Conservation (phyloP, 2,797 vertebrate species). For the Gypaetus barbatus region DNA sequence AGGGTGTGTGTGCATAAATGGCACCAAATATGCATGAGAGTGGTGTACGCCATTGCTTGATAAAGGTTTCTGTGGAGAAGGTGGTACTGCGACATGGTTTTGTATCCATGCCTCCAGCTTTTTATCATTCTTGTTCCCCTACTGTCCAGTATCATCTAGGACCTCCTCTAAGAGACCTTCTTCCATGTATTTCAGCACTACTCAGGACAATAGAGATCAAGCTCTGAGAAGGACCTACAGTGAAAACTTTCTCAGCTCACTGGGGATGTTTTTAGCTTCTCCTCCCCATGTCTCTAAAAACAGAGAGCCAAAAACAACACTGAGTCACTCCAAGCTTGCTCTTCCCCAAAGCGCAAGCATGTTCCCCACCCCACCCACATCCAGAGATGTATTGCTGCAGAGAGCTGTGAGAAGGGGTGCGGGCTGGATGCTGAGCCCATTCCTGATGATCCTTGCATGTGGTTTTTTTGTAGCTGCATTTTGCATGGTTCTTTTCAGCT, state of each 20-base stretch:
- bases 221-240: neutral
- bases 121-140: neutral
- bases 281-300: slow-evolving; percentile 31
- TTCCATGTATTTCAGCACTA: neutral
- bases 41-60: neutral
- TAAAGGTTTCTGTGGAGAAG: neutral
- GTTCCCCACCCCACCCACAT: slow-evolving; percentile 37
- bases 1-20: neutral
- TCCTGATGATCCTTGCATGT: neutral
- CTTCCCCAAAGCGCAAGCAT: slow-evolving; percentile 30
- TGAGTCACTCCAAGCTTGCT: slow-evolving; percentile 53
- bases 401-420: neutral
- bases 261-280: slow-evolving; percentile 46
- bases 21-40: neutral
- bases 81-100: neutral
- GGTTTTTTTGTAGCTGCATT: neutral
- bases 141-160: neutral
- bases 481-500: neutral
- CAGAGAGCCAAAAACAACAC: slow-evolving; percentile 55
- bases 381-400: neutral
- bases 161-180: neutral
- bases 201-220: neutral
- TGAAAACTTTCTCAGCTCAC: neutral
- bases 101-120: neutral
- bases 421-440: neutral